These are phyloP conservation scores for Phrynosoma platyrhinos DNA, from an alignment of 2,113 vertebrate genomes.

Conservation along the genomic window DNA sequence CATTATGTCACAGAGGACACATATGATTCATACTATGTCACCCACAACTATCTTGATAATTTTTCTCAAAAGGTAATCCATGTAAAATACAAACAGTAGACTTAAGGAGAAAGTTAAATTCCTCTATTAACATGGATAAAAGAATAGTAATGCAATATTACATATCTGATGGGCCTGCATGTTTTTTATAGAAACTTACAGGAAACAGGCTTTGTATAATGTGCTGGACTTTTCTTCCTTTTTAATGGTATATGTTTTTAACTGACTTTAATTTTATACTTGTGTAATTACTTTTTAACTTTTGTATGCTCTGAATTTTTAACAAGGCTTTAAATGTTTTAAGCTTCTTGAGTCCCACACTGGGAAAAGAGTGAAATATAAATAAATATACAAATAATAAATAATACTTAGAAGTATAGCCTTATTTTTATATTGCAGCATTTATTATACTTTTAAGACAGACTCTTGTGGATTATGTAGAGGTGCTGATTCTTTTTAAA, in stretches of 20 bases:
- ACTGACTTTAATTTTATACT: too few relatives aligned
- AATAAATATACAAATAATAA: too few relatives aligned
- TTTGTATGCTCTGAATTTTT: too few relatives aligned
- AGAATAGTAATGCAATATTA: neutral
- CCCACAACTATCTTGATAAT: too few relatives aligned
- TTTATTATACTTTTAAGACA: constrained; percentile 7
- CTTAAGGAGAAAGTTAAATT: neutral
- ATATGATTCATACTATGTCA: neutral
- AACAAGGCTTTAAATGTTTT: too few relatives aligned
- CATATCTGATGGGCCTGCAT: neutral
- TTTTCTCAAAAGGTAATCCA: neutral
- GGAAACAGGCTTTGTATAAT: too few relatives aligned
- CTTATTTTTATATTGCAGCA: neutral
- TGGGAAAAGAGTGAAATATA: too few relatives aligned
- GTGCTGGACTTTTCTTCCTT: too few relatives aligned
- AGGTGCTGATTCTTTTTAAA: neutral
- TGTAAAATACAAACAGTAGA: neutral
- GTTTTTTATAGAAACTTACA: neutral
- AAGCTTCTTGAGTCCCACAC: too few relatives aligned
- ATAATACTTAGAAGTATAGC: neutral
- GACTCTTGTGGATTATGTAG: neutral
- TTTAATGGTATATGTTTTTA: too few relatives aligned
- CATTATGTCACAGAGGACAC: neutral
- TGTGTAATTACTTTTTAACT: too few relatives aligned
- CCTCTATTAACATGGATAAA: neutral